Conservation (phyloP, 2,113 vertebrate species). For the Orycteropus afer region DNA sequence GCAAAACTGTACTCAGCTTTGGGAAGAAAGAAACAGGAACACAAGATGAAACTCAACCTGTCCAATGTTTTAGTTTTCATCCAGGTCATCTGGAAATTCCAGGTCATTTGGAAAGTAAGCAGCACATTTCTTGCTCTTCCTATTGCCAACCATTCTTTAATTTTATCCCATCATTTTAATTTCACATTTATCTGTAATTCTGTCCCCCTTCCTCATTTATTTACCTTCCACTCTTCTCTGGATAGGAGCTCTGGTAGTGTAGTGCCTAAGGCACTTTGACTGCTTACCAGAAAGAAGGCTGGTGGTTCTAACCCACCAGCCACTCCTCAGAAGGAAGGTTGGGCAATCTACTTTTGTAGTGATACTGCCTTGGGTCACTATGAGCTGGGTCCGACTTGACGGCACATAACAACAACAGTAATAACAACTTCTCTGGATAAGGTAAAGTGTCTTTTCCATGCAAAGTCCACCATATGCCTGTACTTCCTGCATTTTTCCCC, state of each 20-base stretch:
- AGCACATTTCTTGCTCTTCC: not conserved
- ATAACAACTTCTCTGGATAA: too few relatives aligned
- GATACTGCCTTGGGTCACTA: too few relatives aligned
- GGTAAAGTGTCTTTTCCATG: not conserved
- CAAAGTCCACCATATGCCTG: not conserved
- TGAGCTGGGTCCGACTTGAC: too few relatives aligned
- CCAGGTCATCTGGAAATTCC: not conserved
- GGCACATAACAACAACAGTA: too few relatives aligned
- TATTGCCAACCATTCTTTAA: not conserved
- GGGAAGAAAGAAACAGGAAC: not conserved
- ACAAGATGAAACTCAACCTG: accelerated
- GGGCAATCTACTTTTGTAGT: too few relatives aligned
- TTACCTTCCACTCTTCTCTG: not conserved
- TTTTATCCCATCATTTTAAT: accelerated
- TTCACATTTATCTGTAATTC: not conserved
- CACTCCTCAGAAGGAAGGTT: too few relatives aligned
- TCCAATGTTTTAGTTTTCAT: accelerated
- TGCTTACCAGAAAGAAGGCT: too few relatives aligned
- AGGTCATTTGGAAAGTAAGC: not conserved
- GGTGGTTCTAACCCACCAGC: too few relatives aligned
- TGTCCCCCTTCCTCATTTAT: accelerated
- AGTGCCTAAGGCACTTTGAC: too few relatives aligned
- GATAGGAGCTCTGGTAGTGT: too few relatives aligned
- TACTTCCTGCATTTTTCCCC: not conserved
- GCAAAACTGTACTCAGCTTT: not conserved